Conservation (phyloP, 2,797 vertebrate species). For the Miichthys miiuy region DNA sequence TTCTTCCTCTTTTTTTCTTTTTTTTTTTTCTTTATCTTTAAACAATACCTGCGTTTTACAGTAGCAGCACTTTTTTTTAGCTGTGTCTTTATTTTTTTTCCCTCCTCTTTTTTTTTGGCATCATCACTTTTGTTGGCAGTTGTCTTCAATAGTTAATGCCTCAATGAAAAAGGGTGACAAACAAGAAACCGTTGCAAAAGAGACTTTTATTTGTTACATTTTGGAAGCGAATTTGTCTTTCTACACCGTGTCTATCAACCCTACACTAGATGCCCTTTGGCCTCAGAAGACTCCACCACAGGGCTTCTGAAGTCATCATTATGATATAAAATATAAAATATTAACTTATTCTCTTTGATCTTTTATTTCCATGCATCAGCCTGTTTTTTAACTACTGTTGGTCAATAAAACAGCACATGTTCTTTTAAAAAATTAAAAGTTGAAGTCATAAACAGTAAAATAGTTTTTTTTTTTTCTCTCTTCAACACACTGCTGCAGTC, state of each 20-base stretch:
- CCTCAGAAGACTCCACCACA: not conserved
- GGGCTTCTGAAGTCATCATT: not conserved
- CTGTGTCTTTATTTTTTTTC: constrained; percentile 73
- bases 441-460: not conserved
- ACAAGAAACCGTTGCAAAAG: constrained; percentile 57
- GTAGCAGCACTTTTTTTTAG: constrained; percentile 80
- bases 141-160: constrained; percentile 84
- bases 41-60: constrained; percentile 86
- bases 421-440: not conserved
- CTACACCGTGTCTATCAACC: constrained; percentile 23
- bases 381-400: not conserved
- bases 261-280: constrained; percentile 20
- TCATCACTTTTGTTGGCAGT: constrained; percentile 81
- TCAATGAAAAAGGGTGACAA: constrained; percentile 75
- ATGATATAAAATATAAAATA: not conserved
- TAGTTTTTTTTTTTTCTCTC: not conserved
- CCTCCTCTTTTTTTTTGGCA: constrained; percentile 58
- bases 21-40: constrained; percentile 77
- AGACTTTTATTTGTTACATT: constrained; percentile 51
- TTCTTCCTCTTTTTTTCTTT: constrained; percentile 44
- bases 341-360: not conserved
- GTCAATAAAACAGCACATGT: not conserved
- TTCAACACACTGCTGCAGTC: not conserved
- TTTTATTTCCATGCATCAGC: not conserved
- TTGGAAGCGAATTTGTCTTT: constrained; percentile 40